Conservation (phyloP, 2,797 vertebrate species). For the Phrynocephalus vlangalii region DNA sequence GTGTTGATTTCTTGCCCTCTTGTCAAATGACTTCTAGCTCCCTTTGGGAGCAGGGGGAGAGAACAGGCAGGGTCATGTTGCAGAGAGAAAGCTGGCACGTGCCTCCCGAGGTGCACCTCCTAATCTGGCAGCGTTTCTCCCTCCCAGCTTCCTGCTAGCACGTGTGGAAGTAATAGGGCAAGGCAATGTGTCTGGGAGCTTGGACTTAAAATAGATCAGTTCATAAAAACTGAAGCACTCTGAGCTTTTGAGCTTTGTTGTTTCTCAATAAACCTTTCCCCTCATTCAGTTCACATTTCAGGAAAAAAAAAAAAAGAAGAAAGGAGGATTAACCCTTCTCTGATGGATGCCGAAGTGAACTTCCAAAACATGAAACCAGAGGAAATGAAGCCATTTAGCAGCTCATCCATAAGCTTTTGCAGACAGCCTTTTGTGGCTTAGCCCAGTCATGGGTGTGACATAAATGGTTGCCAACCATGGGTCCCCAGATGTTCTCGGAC, state of each 20-base stretch:
- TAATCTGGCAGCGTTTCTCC: neutral
- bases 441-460: neutral
- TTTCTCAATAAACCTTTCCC: slow-evolving; percentile 26
- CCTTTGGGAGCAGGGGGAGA: neutral
- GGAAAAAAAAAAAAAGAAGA: no score
- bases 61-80: neutral
- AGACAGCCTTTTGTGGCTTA: neutral
- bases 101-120: neutral
- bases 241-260: neutral
- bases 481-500: neutral
- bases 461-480: no score
- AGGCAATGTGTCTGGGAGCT: neutral
- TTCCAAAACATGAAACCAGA: neutral
- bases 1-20: fast-evolving
- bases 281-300: neutral
- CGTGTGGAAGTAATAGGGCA: slow-evolving; percentile 14
- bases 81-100: neutral
- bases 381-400: neutral
- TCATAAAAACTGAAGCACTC: slow-evolving; percentile 15
- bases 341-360: neutral
- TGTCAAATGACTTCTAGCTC: neutral
- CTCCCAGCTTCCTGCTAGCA: neutral
- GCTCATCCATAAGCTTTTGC: neutral
- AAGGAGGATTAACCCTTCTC: neutral
- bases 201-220: slow-evolving; percentile 24